Evolutionary conservation across 2,888 invertebrate genomes (phyloP).

Genomic region (Meghimatium bilineatum): DNA sequence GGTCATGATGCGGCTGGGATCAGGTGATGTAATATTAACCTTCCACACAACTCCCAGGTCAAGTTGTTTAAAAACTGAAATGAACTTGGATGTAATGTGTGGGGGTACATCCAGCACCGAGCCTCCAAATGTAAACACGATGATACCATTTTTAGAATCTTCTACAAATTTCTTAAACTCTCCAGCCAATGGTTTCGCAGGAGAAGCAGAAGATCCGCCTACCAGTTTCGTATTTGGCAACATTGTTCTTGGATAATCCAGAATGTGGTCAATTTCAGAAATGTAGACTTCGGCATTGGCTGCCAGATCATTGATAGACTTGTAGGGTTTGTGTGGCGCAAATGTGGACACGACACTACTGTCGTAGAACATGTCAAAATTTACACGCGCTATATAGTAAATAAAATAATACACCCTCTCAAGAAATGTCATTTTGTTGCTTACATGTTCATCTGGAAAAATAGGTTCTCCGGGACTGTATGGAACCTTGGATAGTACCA

Average conservation of each 20-base stretch:
- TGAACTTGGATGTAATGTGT: constrained; percentile 41
- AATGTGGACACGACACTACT: constrained; percentile 47
- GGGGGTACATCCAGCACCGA: constrained; percentile 23
- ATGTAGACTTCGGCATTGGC: constrained; percentile 49
- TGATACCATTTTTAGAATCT: constrained; percentile 49
- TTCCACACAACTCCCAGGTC: constrained; percentile 51
- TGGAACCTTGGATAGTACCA: constrained; percentile 41
- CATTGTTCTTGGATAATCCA: constrained; percentile 47
- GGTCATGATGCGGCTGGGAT: constrained; percentile 49
- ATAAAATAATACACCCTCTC: constrained; percentile 45
- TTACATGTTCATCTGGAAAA: background rate
- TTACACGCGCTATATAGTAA: constrained; percentile 5
- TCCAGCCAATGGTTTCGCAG: constrained; percentile 51
- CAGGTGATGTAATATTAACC: constrained; percentile 48
- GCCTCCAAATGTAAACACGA: constrained; percentile 59
- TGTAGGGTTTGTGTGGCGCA: constrained; percentile 52
- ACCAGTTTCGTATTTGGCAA: constrained; percentile 57
- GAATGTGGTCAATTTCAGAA: constrained; percentile 54
- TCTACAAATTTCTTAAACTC: constrained; percentile 52
- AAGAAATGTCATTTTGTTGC: constrained; percentile 45
- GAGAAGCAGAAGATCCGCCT: constrained; percentile 56
- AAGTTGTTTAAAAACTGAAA: constrained; percentile 49
- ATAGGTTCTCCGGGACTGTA: constrained; percentile 45
- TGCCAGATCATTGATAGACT: constrained; percentile 47
- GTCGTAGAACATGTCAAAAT: constrained; percentile 45